Conservation (phyloP, 2,888 invertebrate species). For the Hermaeophaga mercurialis region DNA sequence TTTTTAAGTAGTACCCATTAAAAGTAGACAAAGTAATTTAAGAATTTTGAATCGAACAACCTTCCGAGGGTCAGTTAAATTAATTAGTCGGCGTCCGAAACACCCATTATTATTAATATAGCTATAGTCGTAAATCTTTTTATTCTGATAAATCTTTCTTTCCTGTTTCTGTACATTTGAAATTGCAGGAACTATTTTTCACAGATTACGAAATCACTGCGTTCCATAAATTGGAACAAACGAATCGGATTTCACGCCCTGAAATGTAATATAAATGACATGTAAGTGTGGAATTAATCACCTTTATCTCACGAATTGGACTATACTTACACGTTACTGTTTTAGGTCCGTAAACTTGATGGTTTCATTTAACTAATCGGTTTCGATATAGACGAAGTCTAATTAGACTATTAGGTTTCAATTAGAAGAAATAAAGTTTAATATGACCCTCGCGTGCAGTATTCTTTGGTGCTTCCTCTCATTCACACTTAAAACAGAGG, state of each 20-base stretch:
- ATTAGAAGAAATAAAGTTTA: not conserved
- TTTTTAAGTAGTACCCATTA: too few species aligned
- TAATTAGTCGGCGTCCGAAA: too few species aligned
- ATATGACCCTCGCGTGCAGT: not conserved
- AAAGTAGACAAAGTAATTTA: too few species aligned
- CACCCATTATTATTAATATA: too few species aligned
- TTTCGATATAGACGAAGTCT: not conserved
- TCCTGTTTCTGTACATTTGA: not conserved
- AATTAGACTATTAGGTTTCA: not conserved
- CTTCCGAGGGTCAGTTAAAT: too few species aligned
- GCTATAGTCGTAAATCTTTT: too few species aligned
- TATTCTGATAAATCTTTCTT: not conserved
- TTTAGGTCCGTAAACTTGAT: not conserved
- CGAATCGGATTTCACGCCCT: slow-evolving; percentile 6
- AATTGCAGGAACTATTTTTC: slow-evolving; percentile 11
- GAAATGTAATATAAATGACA: slow-evolving; percentile 12
- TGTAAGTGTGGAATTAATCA: slow-evolving; percentile 9
- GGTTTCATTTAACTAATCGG: not conserved
- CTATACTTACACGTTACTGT: slow-evolving; percentile 2
- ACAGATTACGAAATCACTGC: slow-evolving; percentile 6
- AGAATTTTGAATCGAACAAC: too few species aligned
- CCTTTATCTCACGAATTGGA: slow-evolving; percentile 9
- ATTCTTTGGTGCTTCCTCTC: too few species aligned
- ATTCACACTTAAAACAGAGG: too few species aligned
- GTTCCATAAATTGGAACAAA: slow-evolving; percentile 5